phyloP scores from a whole-genome alignment of 2,113 vertebrate species.

The Sula dactylatra region DNA sequence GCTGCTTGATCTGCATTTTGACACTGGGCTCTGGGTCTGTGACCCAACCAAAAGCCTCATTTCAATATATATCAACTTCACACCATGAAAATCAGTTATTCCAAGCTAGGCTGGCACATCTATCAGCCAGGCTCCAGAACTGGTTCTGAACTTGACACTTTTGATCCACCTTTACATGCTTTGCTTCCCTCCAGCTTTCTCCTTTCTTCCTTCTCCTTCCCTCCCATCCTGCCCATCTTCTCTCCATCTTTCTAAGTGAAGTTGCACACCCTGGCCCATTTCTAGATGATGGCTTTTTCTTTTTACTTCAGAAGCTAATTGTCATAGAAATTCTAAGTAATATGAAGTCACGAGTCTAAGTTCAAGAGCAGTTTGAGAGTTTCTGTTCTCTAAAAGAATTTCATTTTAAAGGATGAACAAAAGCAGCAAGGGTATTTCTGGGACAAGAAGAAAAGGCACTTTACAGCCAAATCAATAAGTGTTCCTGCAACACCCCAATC shows the following conservation, averaged over 20 bases:
- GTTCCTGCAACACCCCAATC: neutral
- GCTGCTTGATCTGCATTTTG: neutral
- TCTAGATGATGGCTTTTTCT: neutral
- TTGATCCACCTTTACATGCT: neutral
- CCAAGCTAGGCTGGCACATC: neutral
- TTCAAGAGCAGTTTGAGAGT: neutral
- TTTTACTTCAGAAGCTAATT: neutral
- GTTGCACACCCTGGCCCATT: neutral
- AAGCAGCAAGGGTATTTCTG: neutral
- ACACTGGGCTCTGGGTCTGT: neutral
- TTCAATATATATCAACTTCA: neutral
- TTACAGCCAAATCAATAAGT: neutral
- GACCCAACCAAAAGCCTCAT: neutral
- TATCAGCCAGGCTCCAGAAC: neutral
- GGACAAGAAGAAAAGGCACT: neutral
- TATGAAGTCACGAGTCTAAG: neutral
- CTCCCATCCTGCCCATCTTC: neutral
- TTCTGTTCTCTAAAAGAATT: neutral
- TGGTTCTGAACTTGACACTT: neutral
- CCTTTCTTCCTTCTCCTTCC: neutral
- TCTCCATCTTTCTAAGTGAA: neutral
- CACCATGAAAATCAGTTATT: neutral
- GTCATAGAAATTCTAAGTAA: neutral
- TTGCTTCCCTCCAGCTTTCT: neutral
- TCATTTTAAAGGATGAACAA: neutral